Evolutionary conservation across 1,140 invertebrate genomes (phyloP), one percentile per base, ranked within the genome.

Genomic region (Drosophila ironensis): DNA sequence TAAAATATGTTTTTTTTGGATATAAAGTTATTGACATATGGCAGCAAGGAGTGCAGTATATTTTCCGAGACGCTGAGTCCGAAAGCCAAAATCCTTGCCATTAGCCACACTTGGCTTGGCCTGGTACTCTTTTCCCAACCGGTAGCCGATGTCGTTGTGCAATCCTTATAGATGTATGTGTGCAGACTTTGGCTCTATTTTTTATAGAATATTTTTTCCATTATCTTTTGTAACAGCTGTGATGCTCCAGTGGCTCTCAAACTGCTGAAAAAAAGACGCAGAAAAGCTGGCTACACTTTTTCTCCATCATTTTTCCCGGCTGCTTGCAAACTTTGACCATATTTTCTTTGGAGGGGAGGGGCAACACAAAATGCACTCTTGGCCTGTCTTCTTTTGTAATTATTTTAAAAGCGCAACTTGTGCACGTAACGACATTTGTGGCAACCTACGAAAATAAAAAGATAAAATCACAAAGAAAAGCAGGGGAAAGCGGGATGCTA

Each of bases 361-460:
- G 19, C 17, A 16, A 5, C 27, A 5, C 27, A 14, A 20, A 46
- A 28, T 60, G 59, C 59, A 63, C 40, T 60, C 27, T 33, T 37
- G 8, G 17, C 67, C 37, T 50, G 24, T 70, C 28, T 69, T 37
- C 47, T 45, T 77, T 78, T 78, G 78, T 86, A 82, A 82, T 82
- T 82, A 82, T 82, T 86, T 86, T 82, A 86, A 82, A 86, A 82
- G 78, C 80, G 73, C 80, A 84, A 82, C 78, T 82, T 82, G 78
- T 82, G 78, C 78, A 82, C 78, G 78, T 82, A 82, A 82, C 78
- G 69, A 84, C 77, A 84, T 77, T 82, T 82, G 77, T 70, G 48
- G 77, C 76, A 75, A 63, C 59, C 38, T 37, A 54, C 8, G 35
- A 41, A 54, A 53, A 28, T 42, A 22, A 54, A 30, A 41, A 54